Evolutionary conservation across 2,888 invertebrate genomes (phyloP), one percentile per base, ranked within the genome.

Genomic region (Chrysotoxum bicinctum): DNA sequence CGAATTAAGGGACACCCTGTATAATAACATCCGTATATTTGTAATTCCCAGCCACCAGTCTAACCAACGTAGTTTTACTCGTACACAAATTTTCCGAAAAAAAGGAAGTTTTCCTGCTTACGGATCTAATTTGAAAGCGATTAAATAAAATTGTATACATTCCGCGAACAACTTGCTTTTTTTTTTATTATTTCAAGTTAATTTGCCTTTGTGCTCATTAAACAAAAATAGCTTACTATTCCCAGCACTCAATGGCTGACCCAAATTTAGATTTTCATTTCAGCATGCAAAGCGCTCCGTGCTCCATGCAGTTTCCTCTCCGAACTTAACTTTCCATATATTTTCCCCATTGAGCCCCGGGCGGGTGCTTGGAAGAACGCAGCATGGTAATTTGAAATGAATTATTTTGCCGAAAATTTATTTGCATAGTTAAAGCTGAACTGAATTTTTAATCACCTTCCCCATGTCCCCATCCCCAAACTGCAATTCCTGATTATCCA

Each of bases 351-450:
- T 26, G 23, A 30, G 8, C 43, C 43, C 23, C 21, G 30, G 6
- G 30, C 14, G 45, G 3, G 19, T 4, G 35, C 35, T 30, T 30
- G 5, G 48, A 40, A 43, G 12, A 6, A 58, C 23, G 19, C 50
- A 50, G 32, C 6, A 21, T 16, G 58, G 69, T 66, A 79, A 79
- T 84, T 79, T 58, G 35, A 70, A 64, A 64, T 74, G 64, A 79
- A 75, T 84, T 84, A 79, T 66, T 79, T 70, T 35, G 21, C 56
- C 32, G 21, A 40, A 74, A 69, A 64, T 69, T 78, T 79, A 74
- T 83, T 83, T 83, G 83, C 79, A 79, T 79, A 66, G 64, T 56
- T 69, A 40, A 48, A 62, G 83, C 48, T 58, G 69, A 66, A 40
- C 74, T 32, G 79, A 74, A 83, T 74, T 79, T 79, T 74, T 74